Evolutionary conservation across 1,140 invertebrate species (phyloP).

Genomic region (Zaprionus nigranus): DNA sequence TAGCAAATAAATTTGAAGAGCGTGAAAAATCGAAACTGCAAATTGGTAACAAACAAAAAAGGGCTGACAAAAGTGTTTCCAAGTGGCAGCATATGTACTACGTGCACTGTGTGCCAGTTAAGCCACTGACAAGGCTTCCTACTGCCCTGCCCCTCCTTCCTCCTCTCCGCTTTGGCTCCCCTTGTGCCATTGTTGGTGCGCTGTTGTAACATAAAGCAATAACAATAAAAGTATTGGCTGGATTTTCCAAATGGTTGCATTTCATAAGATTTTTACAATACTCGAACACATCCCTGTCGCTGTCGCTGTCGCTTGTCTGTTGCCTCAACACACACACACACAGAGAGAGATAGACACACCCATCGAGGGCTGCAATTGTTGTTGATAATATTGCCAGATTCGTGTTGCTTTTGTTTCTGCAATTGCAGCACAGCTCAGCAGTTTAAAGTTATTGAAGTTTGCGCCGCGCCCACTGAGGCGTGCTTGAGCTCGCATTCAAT

Average conservation of each 20-base stretch:
- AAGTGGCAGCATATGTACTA: constrained; percentile 64
- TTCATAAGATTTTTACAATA: constrained; percentile 63
- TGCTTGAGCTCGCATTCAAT: constrained; percentile 60
- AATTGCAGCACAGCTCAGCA: constrained; percentile 54
- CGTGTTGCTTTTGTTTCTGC: constrained; percentile 24
- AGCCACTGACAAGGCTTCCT: constrained; percentile 12
- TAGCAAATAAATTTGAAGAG: constrained; percentile 38
- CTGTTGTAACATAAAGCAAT: constrained; percentile 70
- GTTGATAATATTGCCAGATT: constrained; percentile 33
- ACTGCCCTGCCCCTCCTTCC: background rate
- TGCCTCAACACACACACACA: constrained; percentile 6
- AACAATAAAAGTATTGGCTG: constrained; percentile 81
- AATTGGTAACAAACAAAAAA: constrained; percentile 63
- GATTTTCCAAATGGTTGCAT: constrained; percentile 82
- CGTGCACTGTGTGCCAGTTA: constrained; percentile 30
- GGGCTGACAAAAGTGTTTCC: constrained; percentile 60
- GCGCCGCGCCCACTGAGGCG: constrained; percentile 41
- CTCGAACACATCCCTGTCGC: constrained; percentile 30
- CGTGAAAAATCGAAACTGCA: constrained; percentile 68
- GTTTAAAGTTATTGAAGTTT: constrained; percentile 73
- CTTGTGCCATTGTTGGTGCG: constrained; percentile 31
- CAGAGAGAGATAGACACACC: background rate
- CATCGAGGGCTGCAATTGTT: constrained; percentile 22
- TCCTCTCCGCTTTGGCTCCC: background rate
- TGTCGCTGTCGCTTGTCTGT: constrained; percentile 29